Evolutionary conservation across 2,113 vertebrate genomes (phyloP), one percentile per base, ranked within the genome.

Genomic region (Orthonyx spaldingii): DNA sequence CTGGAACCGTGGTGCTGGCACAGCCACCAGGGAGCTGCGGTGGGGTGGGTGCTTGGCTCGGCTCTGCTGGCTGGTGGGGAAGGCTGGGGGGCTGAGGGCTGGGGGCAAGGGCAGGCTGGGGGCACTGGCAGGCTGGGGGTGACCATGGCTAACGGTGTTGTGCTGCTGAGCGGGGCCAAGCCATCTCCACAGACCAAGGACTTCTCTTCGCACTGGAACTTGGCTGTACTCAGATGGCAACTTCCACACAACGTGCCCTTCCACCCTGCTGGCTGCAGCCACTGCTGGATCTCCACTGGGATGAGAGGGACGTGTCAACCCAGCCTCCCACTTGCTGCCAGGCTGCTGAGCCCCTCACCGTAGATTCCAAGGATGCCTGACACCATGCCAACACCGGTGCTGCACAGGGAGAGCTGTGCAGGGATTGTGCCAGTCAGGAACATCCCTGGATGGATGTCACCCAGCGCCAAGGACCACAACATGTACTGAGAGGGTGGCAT

Each of bases 381-480:
- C 39, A 41, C 64, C 2, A 0, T 1, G 1, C 26, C 60, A 46
- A 22, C 18, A 7, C 22, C 0, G 0, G 14, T 2, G 2, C 26
- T 47, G 27, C 82, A 22, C n/a, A 8, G 41, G 68, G 50, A 86
- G 15, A 44, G 10, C 59, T 0, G 0, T 64, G 35, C 60, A 39
- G 12, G 12, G 37, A 44, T 52, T 33, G 23, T 64, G 52, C 26
- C 14, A 26, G 61, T 23, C 6, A 2, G 57, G 71, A 46, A 4
- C 18, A 17, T 41, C 55, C 50, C 33, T 5, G 27, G 50, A 77
- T 61, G 72, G 59, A 66, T 70, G 82, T 61, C 77, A 49, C 60
- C 37, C 5, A 2, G 13, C 15, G 26, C 69, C 2, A 8, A 87
- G 55, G 55, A 88, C 57, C 27, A 3, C 3, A 11, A 1, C 0